Conservation (phyloP, 2,888 invertebrate genomes). For the Nysson spinosus region DNA sequence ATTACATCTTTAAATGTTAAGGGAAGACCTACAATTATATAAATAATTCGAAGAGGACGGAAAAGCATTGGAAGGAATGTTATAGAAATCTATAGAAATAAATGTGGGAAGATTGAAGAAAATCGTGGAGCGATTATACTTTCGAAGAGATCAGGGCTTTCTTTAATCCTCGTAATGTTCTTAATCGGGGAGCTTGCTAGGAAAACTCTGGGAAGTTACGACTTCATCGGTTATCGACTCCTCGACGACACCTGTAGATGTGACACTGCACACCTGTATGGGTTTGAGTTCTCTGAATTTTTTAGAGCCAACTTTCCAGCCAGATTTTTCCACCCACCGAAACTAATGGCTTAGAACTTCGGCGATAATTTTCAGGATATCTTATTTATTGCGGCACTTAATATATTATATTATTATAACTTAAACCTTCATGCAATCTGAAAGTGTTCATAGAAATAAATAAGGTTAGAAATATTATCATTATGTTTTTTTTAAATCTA, state of each 20-base stretch:
- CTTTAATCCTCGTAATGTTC: conserved; percentile 8
- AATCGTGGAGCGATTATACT: conserved; percentile 12
- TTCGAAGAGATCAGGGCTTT: conserved; percentile 3
- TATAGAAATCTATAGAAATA: neutral
- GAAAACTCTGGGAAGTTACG: conserved; percentile 5
- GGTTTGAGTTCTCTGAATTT: conserved; percentile 6
- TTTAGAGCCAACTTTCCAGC: conserved; percentile 13
- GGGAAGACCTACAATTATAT: too few species aligned
- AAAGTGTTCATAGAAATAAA: too few species aligned
- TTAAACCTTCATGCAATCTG: too few species aligned
- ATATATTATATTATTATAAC: neutral
- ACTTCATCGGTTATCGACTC: conserved; percentile 17
- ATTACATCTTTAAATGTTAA: too few species aligned
- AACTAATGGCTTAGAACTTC: neutral
- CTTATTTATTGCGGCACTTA: neutral
- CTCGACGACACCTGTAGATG: conserved; percentile 17
- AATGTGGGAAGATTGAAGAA: neutral
- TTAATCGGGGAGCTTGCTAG: conserved; percentile 15
- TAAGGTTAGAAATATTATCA: too few species aligned
- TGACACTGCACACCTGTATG: neutral
- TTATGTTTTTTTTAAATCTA: too few species aligned
- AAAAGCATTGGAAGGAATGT: too few species aligned
- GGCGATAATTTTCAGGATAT: neutral
- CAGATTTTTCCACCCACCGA: neutral
- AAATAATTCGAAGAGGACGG: too few species aligned